Percentiles rank a stretch among this genome's conserved stretches.
Evolutionary conservation across 2,113 vertebrate species (phyloP).

Genomic region (Odontesthes bonariensis): DNA sequence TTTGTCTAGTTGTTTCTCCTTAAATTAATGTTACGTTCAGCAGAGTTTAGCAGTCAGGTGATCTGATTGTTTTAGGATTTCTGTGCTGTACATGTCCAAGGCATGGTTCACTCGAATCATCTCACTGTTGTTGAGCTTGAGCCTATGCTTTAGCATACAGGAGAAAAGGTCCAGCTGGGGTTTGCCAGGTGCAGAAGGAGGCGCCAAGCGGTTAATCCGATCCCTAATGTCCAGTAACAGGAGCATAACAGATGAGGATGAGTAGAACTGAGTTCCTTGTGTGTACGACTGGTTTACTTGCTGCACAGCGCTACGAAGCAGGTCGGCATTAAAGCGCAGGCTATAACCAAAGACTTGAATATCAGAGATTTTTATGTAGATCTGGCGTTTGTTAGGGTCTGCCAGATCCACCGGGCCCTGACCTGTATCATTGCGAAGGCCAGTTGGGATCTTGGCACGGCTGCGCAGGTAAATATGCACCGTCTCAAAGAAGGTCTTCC

Average conservation of each 20-base stretch:
- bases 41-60: conserved; percentile 99
- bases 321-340: conserved; percentile 95
- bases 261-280: conserved; percentile 96
- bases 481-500: conserved; percentile 99
- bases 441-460: conserved; percentile 93
- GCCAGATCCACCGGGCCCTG: conserved; percentile 97
- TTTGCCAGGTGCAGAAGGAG: conserved; percentile 94
- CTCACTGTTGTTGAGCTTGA: conserved; percentile 98
- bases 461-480: conserved; percentile 99
- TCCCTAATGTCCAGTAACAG: conserved; percentile 97
- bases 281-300: conserved; percentile 99
- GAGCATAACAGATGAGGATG: conserved; percentile 97
- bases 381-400: conserved; percentile 96
- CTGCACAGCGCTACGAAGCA: conserved; percentile 96
- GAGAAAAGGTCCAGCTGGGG: conserved; percentile 99
- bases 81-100: conserved; percentile 98
- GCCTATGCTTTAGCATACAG: conserved; percentile 99
- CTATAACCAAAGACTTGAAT: conserved; percentile 99
- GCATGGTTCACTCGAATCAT: conserved; percentile 98
- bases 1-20: conserved; percentile 43
- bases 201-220: conserved; percentile 97
- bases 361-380: conserved; percentile 99
- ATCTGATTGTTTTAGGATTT: conserved; percentile 98
- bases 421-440: conserved; percentile 94
- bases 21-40: conserved; percentile 77